Evolutionary conservation across 2,888 invertebrate species (phyloP).

Genomic region (Ormyrus pomaceus): DNA sequence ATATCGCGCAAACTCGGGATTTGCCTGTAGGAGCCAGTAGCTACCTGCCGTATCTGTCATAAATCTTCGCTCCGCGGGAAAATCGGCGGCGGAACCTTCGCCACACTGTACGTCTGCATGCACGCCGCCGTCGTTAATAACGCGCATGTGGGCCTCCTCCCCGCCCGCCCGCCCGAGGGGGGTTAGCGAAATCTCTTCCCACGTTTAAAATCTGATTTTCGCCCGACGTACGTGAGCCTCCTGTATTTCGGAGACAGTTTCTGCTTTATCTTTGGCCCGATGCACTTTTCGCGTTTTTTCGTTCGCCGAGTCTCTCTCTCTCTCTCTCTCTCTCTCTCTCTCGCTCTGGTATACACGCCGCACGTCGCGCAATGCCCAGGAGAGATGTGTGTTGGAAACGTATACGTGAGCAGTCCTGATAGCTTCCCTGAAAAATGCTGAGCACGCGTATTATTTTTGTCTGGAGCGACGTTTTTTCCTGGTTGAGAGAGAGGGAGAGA

Average conservation of each 20-base stretch:
- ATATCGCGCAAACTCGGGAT: slow-evolving; percentile 31
- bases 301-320: no score
- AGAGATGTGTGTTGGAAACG: slow-evolving; percentile 20
- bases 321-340: no score
- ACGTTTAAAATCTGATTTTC: slow-evolving; percentile 26
- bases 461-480: slow-evolving; percentile 18
- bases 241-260: neutral
- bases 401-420: slow-evolving; percentile 35
- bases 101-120: neutral
- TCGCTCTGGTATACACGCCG: neutral
- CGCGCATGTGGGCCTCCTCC: neutral
- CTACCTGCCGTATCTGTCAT: slow-evolving; percentile 28
- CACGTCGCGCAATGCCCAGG: slow-evolving; percentile 26
- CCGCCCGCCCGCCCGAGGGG: neutral
- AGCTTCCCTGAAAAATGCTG: slow-evolving; percentile 50
- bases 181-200: neutral
- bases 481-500: no score
- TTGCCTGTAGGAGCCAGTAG: slow-evolving; percentile 8
- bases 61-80: slow-evolving; percentile 22
- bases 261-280: slow-evolving; percentile 41
- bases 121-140: slow-evolving; percentile 11
- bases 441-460: slow-evolving; percentile 52
- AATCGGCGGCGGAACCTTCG: slow-evolving; percentile 25
- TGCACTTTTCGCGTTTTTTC: slow-evolving; percentile 29
- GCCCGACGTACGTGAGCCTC: neutral